Base-by-base conservation (phyloP, 2,113 vertebrate genomes). In the Camelus bactrianus region DNA sequence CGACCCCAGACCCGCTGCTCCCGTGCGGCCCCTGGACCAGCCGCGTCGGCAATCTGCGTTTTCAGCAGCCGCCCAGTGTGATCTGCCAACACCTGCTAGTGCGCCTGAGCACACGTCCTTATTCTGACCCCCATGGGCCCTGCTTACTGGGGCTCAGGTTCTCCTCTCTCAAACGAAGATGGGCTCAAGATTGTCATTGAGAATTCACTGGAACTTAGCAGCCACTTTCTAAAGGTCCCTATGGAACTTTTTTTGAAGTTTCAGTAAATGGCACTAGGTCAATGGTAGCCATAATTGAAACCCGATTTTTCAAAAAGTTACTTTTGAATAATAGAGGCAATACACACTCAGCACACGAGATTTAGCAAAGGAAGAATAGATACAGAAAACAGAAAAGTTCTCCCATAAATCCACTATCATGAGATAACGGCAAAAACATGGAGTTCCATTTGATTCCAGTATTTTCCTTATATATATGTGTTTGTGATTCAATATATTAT, bases 381-480 rank as follows among this genome's bases (percentile, higher is more conserved):
- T n/a, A 67, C 69, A 54, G 5, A 46, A 95, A 96, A 88, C 46
- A 82, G 48, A 77, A 92, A 87, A 69, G 38, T 56, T 14, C 22
- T 81, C 56, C 26, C 16, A 3, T 46, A 85, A 90, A 81, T 35
- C 48, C 50, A 72, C 76, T 62, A 50, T 72, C 26, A 54, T 73
- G 42, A 91, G 73, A 75, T 90, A 94, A 97, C 48, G 30, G 64
- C 26, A 5, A 80, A 94, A 32, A 90, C 20, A 83, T 60, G 81
- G 81, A 87, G 67, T n/a, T 81, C 5, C 22, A 28, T 81, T 91
- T 95, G 42, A 48, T 94, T 50, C 26, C 82, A 82, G 50, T 82
- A 75, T 90, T 96, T 95, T 62, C 73, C 92, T 46, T 56, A 60
- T 69, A 67, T 32, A 35, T 91, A 73, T 73, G 72, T 82, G 56